Evolutionary conservation across 2,888 invertebrate species (phyloP).

Genomic region (Sclerodermus sp.): DNA sequence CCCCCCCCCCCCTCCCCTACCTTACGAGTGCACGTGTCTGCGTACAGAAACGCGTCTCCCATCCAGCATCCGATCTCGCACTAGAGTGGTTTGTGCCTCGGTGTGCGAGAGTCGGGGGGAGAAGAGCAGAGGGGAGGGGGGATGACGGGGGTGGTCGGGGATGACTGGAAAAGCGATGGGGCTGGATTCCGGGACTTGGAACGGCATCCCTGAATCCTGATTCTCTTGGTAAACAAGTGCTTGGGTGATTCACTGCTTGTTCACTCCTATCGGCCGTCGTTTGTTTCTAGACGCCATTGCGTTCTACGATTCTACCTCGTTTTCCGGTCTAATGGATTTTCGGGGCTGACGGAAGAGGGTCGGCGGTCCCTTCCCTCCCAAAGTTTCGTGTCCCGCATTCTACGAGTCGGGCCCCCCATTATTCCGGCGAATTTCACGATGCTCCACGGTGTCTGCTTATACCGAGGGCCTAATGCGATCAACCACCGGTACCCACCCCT

Average conservation of each 20-base stretch:
- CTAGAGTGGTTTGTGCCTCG: too few relatives aligned
- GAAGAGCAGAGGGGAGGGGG: slow-evolving; percentile 9
- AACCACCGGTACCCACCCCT: too few relatives aligned
- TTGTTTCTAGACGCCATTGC: slow-evolving; percentile 55
- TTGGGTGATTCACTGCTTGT: slow-evolving; percentile 57
- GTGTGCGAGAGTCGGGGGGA: slow-evolving; percentile 1
- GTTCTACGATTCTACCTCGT: slow-evolving; percentile 46
- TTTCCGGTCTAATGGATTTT: slow-evolving; percentile 52
- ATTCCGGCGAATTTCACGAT: slow-evolving; percentile 2
- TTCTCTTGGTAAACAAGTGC: slow-evolving; percentile 56
- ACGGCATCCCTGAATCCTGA: slow-evolving; percentile 53
- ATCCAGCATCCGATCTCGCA: too few relatives aligned
- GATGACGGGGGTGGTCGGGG: slow-evolving; percentile 23
- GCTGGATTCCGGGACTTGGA: slow-evolving; percentile 44
- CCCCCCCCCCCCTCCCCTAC: too few relatives aligned
- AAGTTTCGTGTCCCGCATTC: background rate
- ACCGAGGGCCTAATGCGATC: too few relatives aligned
- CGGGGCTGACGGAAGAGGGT: background rate
- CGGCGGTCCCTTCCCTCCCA: background rate
- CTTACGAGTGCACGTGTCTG: too few relatives aligned
- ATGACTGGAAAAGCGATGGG: slow-evolving; percentile 29
- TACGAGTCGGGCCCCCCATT: background rate
- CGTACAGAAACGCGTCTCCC: too few relatives aligned
- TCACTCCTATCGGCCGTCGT: slow-evolving; percentile 53
- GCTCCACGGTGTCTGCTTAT: too few relatives aligned